A percentile compares a stretch with the other conserved stretches of the same genome.
These are phyloP conservation scores for Drosophila repletoides DNA, from an alignment of 1,140 invertebrate genomes.

Conservation along the genomic window DNA sequence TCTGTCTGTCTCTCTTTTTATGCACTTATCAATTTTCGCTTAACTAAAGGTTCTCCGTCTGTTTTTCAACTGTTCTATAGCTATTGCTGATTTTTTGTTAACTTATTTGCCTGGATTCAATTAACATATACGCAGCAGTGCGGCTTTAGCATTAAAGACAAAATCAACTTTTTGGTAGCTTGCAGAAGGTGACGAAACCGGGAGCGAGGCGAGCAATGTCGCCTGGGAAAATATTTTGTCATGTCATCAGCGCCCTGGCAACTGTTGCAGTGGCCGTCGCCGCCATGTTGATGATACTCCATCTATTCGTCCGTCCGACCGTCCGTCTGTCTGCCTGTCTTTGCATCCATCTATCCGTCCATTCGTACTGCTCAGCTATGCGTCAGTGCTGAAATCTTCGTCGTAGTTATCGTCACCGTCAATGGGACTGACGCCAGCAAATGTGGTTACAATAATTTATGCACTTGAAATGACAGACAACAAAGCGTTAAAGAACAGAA, in stretches of 20 bases:
- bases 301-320: too few relatives aligned
- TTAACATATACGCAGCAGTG: too few relatives aligned
- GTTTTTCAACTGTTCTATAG: too few relatives aligned
- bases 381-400: too few relatives aligned
- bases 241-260: constrained; percentile 69
- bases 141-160: constrained; percentile 71
- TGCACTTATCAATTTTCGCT: too few relatives aligned
- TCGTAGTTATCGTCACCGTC: constrained; percentile 24
- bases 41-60: too few relatives aligned
- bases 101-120: too few relatives aligned
- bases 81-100: too few relatives aligned
- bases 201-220: constrained; percentile 48
- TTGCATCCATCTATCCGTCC: not conserved
- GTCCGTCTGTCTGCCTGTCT: not conserved
- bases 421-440: constrained; percentile 61
- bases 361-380: too few relatives aligned
- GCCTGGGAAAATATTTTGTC: constrained; percentile 77
- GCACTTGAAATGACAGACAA: constrained; percentile 80
- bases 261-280: constrained; percentile 61
- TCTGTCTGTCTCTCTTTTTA: too few relatives aligned
- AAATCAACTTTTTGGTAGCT: constrained; percentile 58
- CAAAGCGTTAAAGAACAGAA: constrained; percentile 71
- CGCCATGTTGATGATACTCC: constrained; percentile 30
- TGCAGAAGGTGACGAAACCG: constrained; percentile 1
- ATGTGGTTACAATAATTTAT: constrained; percentile 81